A percentile compares a stretch with the other conserved stretches of the same genome.
phyloP scores from a whole-genome alignment of 1,140 invertebrate species.

The Camponotus floridanus region DNA sequence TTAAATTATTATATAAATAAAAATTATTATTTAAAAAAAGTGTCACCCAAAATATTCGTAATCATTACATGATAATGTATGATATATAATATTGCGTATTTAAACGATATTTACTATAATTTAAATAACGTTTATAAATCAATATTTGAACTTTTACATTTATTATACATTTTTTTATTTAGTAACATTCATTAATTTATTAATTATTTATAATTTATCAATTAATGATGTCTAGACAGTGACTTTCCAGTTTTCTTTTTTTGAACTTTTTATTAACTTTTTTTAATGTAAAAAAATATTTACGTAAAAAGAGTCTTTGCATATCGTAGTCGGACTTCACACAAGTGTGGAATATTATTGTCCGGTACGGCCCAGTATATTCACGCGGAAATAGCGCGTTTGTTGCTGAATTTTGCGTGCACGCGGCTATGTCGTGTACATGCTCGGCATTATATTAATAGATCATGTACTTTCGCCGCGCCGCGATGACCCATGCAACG shows the following conservation, averaged over 20 bases:
- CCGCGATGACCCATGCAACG: constrained; percentile 34
- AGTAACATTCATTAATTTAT: not conserved
- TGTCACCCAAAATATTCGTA: not conserved
- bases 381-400: constrained; percentile 18
- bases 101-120: not conserved
- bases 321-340: constrained; percentile 14
- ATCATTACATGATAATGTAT: not conserved
- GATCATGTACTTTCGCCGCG: constrained; percentile 39
- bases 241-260: not conserved
- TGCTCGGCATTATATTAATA: constrained; percentile 45
- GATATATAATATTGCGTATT: not conserved
- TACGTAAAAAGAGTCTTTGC: not conserved
- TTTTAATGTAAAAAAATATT: not conserved
- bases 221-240: not conserved
- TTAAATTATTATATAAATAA: not conserved
- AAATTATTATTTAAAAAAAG: too few species aligned
- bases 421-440: constrained; percentile 6
- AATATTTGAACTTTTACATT: not conserved
- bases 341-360: constrained; percentile 32
- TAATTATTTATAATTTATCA: too few species aligned
- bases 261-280: not conserved
- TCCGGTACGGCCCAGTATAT: not conserved
- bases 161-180: not conserved
- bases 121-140: not conserved
- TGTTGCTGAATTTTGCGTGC: constrained; percentile 46